A percentile compares a stretch with the other conserved stretches of the same genome.
Evolutionary conservation across 2,113 vertebrate species (phyloP).

Genomic region (Synodontis membranacea): DNA sequence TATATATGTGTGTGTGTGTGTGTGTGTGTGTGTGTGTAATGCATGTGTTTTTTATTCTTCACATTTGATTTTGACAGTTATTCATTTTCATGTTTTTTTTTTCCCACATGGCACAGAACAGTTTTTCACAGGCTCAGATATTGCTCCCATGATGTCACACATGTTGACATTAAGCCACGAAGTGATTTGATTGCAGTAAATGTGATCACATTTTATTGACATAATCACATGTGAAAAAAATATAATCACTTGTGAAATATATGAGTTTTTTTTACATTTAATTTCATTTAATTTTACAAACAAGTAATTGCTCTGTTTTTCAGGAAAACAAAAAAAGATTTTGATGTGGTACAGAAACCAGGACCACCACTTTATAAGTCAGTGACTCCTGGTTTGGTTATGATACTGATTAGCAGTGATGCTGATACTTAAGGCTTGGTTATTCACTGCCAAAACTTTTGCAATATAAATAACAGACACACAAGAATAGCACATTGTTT

Average conservation of each 20-base stretch:
- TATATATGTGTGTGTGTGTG: no score
- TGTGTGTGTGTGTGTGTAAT: no score
- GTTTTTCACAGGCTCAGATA: not conserved
- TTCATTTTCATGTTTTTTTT: not conserved
- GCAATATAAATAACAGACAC: slow-evolving; percentile 69
- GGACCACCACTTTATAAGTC: not conserved
- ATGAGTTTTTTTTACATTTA: not conserved
- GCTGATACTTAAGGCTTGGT: slow-evolving; percentile 68
- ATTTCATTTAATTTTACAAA: not conserved
- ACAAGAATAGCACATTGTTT: slow-evolving; percentile 75
- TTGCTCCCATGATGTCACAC: not conserved
- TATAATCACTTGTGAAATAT: not conserved
- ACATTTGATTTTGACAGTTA: not conserved
- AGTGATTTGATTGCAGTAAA: not conserved
- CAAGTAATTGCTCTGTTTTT: not conserved
- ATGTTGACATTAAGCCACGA: not conserved
- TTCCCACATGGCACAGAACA: not conserved
- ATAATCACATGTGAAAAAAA: not conserved
- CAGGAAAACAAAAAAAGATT: not conserved
- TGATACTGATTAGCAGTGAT: slow-evolving; percentile 37
- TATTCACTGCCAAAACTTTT: slow-evolving; percentile 63
- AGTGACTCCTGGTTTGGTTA: not conserved
- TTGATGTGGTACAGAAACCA: not conserved
- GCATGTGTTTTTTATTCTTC: not conserved
- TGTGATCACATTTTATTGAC: not conserved